Conservation (phyloP, 2,888 invertebrate species). For the Prenolepis imparis region DNA sequence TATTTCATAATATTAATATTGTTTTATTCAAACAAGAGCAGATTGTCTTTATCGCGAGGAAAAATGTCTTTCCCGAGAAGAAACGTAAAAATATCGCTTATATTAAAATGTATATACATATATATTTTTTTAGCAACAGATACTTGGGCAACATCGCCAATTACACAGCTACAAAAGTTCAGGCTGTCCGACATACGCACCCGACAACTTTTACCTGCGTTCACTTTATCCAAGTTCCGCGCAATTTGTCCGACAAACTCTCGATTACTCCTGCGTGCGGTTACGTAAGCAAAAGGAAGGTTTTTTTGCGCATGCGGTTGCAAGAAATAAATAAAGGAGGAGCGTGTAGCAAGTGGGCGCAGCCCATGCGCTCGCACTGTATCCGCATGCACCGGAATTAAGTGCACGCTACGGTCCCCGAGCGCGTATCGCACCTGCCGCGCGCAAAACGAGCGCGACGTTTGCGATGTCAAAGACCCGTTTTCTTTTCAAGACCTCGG, state of each 20-base stretch:
- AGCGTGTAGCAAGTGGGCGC: conserved; percentile 51
- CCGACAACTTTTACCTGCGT: conserved; percentile 16
- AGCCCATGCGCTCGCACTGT: conserved; percentile 28
- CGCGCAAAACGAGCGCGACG: conserved; percentile 59
- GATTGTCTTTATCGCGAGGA: not conserved
- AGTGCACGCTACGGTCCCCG: conserved; percentile 74
- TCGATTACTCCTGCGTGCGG: conserved; percentile 66
- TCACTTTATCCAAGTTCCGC: conserved; percentile 34
- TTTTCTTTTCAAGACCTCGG: conserved; percentile 50
- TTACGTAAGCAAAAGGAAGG: conserved; percentile 64
- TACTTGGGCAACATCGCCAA: not conserved
- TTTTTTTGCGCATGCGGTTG: conserved; percentile 63
- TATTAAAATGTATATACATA: not conserved
- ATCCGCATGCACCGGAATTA: conserved; percentile 72
- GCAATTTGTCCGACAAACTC: conserved; percentile 45
- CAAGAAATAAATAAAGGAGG: conserved; percentile 54
- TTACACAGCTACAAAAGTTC: conserved; percentile 15
- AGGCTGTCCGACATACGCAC: not conserved
- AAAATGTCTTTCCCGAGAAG: not conserved
- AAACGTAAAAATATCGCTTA: not conserved
- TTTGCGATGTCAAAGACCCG: conserved; percentile 51
- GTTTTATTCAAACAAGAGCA: not conserved
- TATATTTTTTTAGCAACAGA: not conserved
- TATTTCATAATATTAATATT: not conserved
- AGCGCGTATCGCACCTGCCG: conserved; percentile 76